Evolutionary conservation across 2,797 vertebrate species (phyloP).

Genomic region (Hoplostethus atlanticus): DNA sequence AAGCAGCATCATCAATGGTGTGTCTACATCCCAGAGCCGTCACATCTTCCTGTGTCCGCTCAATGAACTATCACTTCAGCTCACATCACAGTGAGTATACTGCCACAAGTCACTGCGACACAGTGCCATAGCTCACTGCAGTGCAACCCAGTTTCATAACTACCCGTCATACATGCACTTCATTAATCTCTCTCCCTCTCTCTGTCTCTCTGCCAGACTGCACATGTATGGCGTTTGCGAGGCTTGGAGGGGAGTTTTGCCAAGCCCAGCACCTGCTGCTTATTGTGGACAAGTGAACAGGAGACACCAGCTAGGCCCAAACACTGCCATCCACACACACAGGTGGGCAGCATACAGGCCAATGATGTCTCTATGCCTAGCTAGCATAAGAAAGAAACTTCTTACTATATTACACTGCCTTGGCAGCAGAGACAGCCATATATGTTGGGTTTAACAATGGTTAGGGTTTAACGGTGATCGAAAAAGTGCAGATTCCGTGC

Average conservation of each 20-base stretch:
- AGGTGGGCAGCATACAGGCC: constrained; percentile 45
- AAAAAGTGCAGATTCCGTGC: no score
- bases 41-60: constrained; percentile 83
- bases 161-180: not conserved
- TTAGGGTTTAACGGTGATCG: no score
- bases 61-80: constrained; percentile 80
- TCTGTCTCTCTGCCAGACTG: constrained; percentile 80
- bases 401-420: no score
- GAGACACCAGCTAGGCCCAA: constrained; percentile 63
- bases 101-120: not conserved
- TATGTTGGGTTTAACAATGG: no score
- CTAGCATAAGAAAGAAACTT: not conserved
- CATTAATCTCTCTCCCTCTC: not conserved
- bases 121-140: not conserved
- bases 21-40: constrained; percentile 84
- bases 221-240: constrained; percentile 99
- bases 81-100: constrained; percentile 74
- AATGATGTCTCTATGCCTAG: not conserved
- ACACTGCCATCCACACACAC: constrained; percentile 70
- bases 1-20: constrained; percentile 84
- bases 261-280: constrained; percentile 97
- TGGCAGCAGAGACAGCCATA: no score
- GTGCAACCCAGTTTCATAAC: no score
- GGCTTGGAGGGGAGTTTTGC: constrained; percentile 97
- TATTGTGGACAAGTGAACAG: constrained; percentile 94